Evolutionary conservation across 2,888 invertebrate species (phyloP).

Genomic region (Melanostoma scalare): DNA sequence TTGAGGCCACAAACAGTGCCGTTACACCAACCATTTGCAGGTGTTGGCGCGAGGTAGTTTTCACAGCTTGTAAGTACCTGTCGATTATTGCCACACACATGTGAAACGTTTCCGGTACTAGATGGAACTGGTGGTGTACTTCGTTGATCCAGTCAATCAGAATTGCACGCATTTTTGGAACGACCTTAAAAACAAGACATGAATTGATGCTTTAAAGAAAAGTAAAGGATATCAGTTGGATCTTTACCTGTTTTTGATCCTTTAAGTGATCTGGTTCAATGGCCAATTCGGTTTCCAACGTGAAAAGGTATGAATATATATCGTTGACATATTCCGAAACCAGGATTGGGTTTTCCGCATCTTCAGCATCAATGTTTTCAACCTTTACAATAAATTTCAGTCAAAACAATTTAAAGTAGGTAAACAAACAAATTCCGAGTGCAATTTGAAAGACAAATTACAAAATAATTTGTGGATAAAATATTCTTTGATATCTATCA

Average conservation of each 20-base stretch:
- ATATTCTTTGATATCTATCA: no score
- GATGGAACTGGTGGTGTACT: slow-evolving; percentile 92
- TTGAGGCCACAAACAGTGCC: slow-evolving; percentile 94
- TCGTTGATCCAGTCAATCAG: slow-evolving; percentile 97
- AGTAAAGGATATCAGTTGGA: neutral
- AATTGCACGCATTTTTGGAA: slow-evolving; percentile 93
- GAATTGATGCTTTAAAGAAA: neutral
- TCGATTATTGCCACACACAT: slow-evolving; percentile 94
- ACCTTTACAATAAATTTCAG: slow-evolving; percentile 79
- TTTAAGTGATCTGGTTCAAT: slow-evolving; percentile 87
- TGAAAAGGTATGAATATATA: slow-evolving; percentile 91
- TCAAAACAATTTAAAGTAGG: no score
- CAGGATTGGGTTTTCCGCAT: slow-evolving; percentile 89
- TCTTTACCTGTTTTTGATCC: slow-evolving; percentile 83
- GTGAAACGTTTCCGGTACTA: slow-evolving; percentile 94
- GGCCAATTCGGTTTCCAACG: slow-evolving; percentile 87
- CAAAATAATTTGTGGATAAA: no score
- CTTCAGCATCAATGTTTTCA: slow-evolving; percentile 90
- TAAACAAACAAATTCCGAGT: no score
- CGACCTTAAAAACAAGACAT: slow-evolving; percentile 82
- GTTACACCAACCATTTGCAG: slow-evolving; percentile 95
- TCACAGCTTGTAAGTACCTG: slow-evolving; percentile 87
- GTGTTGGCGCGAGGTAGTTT: slow-evolving; percentile 86
- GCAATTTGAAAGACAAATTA: no score
- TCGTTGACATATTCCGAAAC: slow-evolving; percentile 94